Conservation (phyloP, 2,888 invertebrate genomes). For the Phalangium opilio region DNA sequence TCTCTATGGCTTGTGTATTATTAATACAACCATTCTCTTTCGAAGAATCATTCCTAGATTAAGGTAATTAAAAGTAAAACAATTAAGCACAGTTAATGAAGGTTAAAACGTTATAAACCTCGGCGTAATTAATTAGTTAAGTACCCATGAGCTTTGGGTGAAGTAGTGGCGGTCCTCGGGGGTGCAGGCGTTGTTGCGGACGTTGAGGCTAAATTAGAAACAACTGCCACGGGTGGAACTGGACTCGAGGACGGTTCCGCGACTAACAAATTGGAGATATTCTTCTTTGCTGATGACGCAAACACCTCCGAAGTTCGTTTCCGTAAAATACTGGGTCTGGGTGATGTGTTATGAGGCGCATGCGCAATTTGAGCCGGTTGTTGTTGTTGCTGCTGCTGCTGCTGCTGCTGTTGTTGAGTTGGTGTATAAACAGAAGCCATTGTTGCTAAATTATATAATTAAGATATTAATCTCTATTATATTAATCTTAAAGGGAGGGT, state of each 20-base stretch:
- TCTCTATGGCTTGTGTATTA: no score
- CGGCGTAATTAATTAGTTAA: neutral
- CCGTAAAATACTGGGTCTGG: conserved; percentile 16
- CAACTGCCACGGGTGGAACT: no score
- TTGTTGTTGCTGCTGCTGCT: conserved; percentile 7
- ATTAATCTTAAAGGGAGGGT: no score
- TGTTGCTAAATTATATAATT: no score
- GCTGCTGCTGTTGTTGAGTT: neutral
- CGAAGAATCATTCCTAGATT: neutral
- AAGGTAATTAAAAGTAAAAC: neutral
- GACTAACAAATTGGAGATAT: conserved; percentile 7
- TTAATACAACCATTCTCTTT: neutral
- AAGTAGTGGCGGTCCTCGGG: conserved; percentile 5
- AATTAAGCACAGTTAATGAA: neutral
- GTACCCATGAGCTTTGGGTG: conserved; percentile 12
- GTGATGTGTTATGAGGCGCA: conserved; percentile 13
- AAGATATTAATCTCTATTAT: no score
- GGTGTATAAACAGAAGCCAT: no score
- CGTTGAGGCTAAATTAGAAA: no score
- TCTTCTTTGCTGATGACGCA: conserved; percentile 10
- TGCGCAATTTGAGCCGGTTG: conserved; percentile 8
- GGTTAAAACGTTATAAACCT: neutral
- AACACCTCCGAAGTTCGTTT: conserved; percentile 15
- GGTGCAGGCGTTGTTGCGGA: neutral
- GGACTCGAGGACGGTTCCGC: conserved; percentile 11